Conservation (phyloP, 2,113 vertebrate species). For the Eulemur rufifrons region DNA sequence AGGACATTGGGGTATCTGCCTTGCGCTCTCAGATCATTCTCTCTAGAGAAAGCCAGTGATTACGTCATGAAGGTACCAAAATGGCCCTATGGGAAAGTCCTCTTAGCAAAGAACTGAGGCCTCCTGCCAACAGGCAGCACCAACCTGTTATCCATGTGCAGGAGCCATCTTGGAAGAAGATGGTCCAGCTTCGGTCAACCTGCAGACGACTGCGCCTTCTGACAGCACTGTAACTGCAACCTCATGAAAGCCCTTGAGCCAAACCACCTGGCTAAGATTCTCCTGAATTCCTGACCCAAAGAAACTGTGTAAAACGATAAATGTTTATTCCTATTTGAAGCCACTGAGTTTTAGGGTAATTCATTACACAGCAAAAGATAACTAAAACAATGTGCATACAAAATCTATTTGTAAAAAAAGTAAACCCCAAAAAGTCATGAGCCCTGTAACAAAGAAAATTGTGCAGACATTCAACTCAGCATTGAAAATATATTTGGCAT, state of each 20-base stretch:
- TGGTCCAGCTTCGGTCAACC: rapidly evolving
- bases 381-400: neutral
- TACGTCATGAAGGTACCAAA: neutral
- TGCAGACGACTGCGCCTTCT: neutral
- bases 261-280: neutral
- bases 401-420: neutral
- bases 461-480: neutral
- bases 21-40: neutral
- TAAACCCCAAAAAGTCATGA: neutral
- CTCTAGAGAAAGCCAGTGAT: neutral
- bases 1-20: no score
- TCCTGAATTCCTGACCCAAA: neutral
- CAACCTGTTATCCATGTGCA: rapidly evolving
- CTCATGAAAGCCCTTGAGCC: neutral
- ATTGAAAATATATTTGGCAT: neutral
- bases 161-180: neutral
- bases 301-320: neutral
- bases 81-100: neutral
- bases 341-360: neutral
- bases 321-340: neutral
- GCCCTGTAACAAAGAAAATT: neutral
- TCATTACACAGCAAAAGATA: neutral
- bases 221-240: neutral
- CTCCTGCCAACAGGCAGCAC: neutral
- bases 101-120: neutral